Conservation (phyloP, 2,797 vertebrate species). For the Lutjanus argentimaculatus region DNA sequence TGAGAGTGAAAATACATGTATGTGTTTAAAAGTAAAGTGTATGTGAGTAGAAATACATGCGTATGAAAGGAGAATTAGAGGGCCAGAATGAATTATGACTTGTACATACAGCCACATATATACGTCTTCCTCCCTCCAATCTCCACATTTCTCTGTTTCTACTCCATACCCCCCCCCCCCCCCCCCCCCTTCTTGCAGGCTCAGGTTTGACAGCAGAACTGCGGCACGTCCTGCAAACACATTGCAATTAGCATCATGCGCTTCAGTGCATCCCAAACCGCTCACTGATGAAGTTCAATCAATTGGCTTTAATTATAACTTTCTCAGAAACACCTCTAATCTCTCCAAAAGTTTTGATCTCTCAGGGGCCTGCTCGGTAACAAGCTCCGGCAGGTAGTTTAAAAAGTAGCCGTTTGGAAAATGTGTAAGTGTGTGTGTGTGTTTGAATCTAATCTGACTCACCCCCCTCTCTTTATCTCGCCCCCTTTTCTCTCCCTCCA, state of each 20-base stretch:
- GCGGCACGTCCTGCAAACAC: conserved; percentile 63
- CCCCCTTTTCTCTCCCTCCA: conserved; percentile 66
- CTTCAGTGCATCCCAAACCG: conserved; percentile 68
- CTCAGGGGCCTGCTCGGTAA: conserved; percentile 40
- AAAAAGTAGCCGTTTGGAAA: conserved; percentile 28
- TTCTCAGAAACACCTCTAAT: conserved; percentile 70
- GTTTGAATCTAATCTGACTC: conserved; percentile 24
- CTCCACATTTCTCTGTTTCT: conserved; percentile 1
- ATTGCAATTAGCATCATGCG: conserved; percentile 75
- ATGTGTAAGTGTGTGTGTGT: conserved; percentile 13
- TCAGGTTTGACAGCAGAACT: conserved; percentile 51
- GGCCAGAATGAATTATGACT: no score
- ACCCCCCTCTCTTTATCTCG: background rate
- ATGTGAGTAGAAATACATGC: no score
- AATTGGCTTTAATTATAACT: conserved; percentile 79
- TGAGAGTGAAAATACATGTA: no score
- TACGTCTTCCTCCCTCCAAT: conserved; percentile 20
- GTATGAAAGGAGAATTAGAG: no score
- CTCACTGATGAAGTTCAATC: conserved; percentile 78
- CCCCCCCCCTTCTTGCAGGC: background rate
- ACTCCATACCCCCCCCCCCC: background rate
- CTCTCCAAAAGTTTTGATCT: conserved; percentile 72
- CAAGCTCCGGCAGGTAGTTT: conserved; percentile 53
- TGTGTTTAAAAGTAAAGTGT: no score
- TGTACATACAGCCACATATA: no score